Evolutionary conservation across 2,113 vertebrate species (phyloP).

Genomic region (Rousettus leschenaultii): DNA sequence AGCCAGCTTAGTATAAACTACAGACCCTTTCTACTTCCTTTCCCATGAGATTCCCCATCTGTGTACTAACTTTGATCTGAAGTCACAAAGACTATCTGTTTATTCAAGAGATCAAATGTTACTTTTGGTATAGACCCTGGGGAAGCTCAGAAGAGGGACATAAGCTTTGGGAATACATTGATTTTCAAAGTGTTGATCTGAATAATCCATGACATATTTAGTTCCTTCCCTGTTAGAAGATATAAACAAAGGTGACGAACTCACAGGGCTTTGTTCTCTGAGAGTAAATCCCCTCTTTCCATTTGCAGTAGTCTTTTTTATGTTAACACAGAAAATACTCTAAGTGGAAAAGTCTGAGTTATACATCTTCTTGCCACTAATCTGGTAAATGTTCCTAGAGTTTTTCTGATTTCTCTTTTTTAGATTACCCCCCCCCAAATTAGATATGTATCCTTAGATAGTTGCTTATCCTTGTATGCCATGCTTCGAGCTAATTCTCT

Average conservation of each 20-base stretch:
- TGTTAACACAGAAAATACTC: neutral
- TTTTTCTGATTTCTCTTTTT: neutral
- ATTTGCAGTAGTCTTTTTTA: neutral
- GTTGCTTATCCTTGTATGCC: neutral
- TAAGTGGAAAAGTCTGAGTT: neutral
- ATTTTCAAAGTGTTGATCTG: constrained; percentile 72
- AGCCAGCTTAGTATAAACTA: constrained; percentile 48
- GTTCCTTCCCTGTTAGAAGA: constrained; percentile 58
- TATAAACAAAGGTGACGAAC: neutral
- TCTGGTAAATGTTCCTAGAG: neutral
- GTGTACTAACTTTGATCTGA: constrained; percentile 67
- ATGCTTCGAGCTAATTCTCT: neutral
- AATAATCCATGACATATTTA: constrained; percentile 71
- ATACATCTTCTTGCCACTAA: neutral
- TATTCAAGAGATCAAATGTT: constrained; percentile 75
- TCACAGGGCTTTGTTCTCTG: constrained; percentile 50
- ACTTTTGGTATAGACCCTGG: constrained; percentile 50
- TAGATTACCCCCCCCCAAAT: neutral
- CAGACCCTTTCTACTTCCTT: constrained; percentile 16
- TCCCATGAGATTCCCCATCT: constrained; percentile 61
- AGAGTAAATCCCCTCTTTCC: neutral
- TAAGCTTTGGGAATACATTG: constrained; percentile 61
- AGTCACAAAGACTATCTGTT: constrained; percentile 65
- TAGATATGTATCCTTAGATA: neutral
- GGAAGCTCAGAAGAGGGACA: constrained; percentile 55